Conservation (phyloP, 2,797 vertebrate genomes). For the Uromys caudimaculatus region DNA sequence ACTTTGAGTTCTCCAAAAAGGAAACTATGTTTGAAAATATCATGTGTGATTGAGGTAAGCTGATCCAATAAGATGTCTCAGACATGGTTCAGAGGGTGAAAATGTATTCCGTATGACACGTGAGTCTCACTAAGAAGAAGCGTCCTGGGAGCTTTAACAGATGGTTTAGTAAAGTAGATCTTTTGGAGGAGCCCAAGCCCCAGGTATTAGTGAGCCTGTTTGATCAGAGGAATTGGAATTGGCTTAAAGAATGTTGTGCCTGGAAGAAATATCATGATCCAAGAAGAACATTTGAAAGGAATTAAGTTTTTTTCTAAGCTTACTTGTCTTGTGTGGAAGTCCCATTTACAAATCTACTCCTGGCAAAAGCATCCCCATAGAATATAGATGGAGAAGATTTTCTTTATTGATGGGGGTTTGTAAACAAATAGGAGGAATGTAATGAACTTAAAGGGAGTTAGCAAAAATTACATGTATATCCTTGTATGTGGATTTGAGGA, state of each 20-base stretch:
- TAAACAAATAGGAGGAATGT: conserved; percentile 57
- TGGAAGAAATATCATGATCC: conserved; percentile 39
- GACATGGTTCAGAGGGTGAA: conserved; percentile 25
- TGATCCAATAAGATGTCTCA: conserved; percentile 71
- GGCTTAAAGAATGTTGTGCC: conserved; percentile 54
- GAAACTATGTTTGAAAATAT: conserved; percentile 75
- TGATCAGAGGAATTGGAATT: conserved; percentile 72
- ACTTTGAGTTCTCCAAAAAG: conserved; percentile 69
- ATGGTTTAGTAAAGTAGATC: conserved; percentile 62
- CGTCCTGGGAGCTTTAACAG: conserved; percentile 46
- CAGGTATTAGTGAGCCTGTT: conserved; percentile 48
- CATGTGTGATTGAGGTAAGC: conserved; percentile 63
- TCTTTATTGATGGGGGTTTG: conserved; percentile 50
- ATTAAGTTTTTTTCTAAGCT: conserved; percentile 68
- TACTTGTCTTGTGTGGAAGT: conserved; percentile 65
- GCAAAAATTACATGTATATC: conserved; percentile 1
- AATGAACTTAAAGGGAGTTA: conserved; percentile 57
- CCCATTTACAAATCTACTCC: conserved; percentile 61
- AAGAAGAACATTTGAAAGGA: conserved; percentile 73
- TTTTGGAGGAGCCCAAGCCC: conserved; percentile 53
- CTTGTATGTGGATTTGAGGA: conserved; percentile 43
- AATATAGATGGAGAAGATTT: conserved; percentile 52
- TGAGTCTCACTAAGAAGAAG: conserved; percentile 11
- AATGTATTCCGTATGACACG: neutral
- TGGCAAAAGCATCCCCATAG: conserved; percentile 54